phyloP scores from a whole-genome alignment of 92 coral and sea anemone genomes.

The Palythoa caribaeorum region DNA sequence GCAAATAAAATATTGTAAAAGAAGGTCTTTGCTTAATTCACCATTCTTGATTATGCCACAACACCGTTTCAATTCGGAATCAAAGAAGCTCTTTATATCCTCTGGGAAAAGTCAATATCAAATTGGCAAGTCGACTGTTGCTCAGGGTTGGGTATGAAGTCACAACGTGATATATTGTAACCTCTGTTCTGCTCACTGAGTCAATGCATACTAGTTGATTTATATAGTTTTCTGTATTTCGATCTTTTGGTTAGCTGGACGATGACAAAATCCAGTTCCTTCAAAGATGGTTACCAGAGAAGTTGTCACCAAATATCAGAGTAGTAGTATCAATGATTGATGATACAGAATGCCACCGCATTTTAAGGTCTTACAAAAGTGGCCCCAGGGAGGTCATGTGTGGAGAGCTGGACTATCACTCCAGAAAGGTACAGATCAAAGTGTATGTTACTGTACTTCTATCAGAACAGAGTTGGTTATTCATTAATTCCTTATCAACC shows the following conservation, averaged over 20 bases:
- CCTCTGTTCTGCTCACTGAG: no score
- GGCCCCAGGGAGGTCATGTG: constrained; percentile 88
- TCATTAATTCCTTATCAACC: no score
- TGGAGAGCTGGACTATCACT: constrained; percentile 90
- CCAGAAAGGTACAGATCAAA: constrained; percentile 79
- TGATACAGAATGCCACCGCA: constrained; percentile 95
- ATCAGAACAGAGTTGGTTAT: no score
- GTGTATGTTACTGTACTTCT: background rate
- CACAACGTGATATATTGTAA: no score
- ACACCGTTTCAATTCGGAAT: no score
- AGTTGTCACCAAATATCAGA: constrained; percentile 89
- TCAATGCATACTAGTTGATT: background rate
- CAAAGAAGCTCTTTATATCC: no score
- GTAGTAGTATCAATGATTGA: constrained; percentile 96
- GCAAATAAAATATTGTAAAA: no score
- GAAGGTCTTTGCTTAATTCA: no score
- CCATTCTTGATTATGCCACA: no score
- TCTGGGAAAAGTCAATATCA: no score
- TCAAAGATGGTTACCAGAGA: constrained; percentile 95
- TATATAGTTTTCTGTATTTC: background rate
- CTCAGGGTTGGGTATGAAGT: no score
- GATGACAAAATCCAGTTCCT: constrained; percentile 96
- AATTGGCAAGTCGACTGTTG: no score
- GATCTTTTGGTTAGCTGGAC: constrained; percentile 71
- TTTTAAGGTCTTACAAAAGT: constrained; percentile 90